Conservation (phyloP, 2,113 vertebrate species). For the Etheostoma cragini region DNA sequence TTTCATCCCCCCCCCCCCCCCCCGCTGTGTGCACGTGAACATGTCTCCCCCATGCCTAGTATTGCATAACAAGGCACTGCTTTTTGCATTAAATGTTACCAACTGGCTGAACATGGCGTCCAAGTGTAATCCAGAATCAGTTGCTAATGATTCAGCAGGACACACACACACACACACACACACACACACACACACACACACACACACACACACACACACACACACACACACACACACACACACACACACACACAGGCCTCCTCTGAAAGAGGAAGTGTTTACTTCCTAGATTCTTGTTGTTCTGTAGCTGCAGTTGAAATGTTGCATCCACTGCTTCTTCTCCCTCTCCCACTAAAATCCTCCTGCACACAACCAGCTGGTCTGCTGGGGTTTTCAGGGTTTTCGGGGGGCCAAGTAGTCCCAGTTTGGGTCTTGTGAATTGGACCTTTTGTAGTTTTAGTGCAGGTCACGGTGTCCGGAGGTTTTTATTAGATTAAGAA, state of each 20-base stretch:
- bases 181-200: too few species aligned
- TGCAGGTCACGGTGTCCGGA: neutral
- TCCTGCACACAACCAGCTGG: neutral
- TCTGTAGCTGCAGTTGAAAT: slow-evolving; percentile 40
- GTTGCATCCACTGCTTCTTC: slow-evolving; percentile 11
- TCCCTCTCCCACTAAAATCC: neutral
- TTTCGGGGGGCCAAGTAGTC: neutral
- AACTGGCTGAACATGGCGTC: neutral
- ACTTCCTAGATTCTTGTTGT: slow-evolving; percentile 64
- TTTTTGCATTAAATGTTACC: slow-evolving; percentile 4
- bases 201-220: too few species aligned
- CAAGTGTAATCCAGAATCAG: slow-evolving; percentile 35
- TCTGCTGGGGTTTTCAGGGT: neutral
- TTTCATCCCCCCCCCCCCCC: too few species aligned
- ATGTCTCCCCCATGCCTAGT: too few species aligned
- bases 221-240: too few species aligned
- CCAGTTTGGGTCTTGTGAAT: neutral
- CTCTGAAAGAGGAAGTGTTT: slow-evolving; percentile 64
- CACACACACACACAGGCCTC: slow-evolving; percentile 12
- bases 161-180: neutral
- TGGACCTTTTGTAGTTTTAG: neutral
- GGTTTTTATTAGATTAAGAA: neutral
- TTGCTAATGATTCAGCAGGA: slow-evolving; percentile 61
- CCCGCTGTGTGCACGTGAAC: too few species aligned
- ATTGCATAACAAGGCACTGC: too few species aligned